These are phyloP conservation scores for Speoplatyrhinus poulsoni DNA, from an alignment of 2,113 vertebrate genomes.

Conservation along the genomic window DNA sequence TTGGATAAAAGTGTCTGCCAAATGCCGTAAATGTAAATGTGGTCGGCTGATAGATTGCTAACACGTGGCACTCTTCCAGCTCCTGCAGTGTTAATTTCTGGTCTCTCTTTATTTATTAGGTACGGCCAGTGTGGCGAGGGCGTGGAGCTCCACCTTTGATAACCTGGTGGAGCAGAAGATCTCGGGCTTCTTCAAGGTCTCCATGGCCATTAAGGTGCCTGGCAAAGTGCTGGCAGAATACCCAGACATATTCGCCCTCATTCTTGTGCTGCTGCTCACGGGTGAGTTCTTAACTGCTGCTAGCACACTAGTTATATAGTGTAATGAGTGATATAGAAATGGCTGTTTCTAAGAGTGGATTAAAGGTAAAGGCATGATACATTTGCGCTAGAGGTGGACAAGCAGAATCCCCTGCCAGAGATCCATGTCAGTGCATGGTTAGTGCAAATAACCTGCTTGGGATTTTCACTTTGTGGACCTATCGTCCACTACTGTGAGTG, in stretches of 20 bases:
- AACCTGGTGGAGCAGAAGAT: constrained; percentile 90
- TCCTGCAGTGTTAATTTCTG: not conserved
- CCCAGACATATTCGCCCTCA: constrained; percentile 89
- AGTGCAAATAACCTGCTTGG: too few species aligned
- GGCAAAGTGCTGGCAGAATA: constrained; percentile 81
- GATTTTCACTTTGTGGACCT: too few species aligned
- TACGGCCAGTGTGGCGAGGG: constrained; percentile 91
- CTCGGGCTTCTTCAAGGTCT: constrained; percentile 81
- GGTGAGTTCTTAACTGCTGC: constrained; percentile 73
- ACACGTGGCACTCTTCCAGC: too few species aligned
- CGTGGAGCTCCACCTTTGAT: constrained; percentile 94
- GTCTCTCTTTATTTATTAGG: constrained; percentile 58
- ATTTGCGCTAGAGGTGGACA: too few species aligned
- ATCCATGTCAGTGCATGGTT: too few species aligned
- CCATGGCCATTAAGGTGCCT: constrained; percentile 77
- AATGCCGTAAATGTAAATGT: too few species aligned
- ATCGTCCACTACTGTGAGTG: not conserved
- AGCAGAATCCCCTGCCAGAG: too few species aligned
- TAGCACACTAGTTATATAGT: not conserved
- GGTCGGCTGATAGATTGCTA: too few species aligned
- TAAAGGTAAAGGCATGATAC: too few species aligned
- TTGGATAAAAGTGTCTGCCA: too few species aligned
- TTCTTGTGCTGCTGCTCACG: constrained; percentile 86
- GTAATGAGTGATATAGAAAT: too few species aligned
- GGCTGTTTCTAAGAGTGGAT: too few species aligned